These are phyloP conservation scores for Elephas maximus DNA, from an alignment of 2,113 vertebrate species.

Conservation along the genomic window DNA sequence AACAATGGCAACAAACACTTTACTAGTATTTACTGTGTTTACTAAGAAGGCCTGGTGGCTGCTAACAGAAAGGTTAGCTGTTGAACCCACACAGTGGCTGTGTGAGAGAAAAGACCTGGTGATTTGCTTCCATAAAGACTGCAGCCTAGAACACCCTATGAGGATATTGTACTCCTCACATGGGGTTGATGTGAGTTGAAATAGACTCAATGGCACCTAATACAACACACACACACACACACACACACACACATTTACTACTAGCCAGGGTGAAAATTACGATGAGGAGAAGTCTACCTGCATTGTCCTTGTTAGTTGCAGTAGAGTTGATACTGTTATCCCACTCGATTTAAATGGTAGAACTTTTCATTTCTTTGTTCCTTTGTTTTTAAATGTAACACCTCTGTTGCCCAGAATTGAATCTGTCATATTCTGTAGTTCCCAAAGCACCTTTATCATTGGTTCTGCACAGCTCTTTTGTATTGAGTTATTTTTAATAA, in stretches of 20 bases:
- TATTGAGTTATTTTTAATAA: neutral
- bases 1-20: neutral
- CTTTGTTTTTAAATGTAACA: neutral
- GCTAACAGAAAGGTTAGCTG: too few relatives aligned
- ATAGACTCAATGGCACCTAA: too few relatives aligned
- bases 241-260: neutral
- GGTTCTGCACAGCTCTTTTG: neutral
- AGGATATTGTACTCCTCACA: too few relatives aligned
- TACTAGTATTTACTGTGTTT: neutral
- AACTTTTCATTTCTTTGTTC: neutral
- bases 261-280: too few relatives aligned
- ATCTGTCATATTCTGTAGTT: neutral
- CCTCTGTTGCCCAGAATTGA: neutral
- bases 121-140: too few relatives aligned
- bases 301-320: neutral
- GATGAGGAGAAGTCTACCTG: neutral
- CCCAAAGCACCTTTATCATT: neutral
- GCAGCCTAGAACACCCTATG: too few relatives aligned
- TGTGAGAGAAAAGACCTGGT: too few relatives aligned
- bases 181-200: too few relatives aligned
- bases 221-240: too few relatives aligned
- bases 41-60: neutral
- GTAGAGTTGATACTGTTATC: neutral
- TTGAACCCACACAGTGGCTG: too few relatives aligned
- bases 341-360: neutral